Evolutionary conservation across 2,888 invertebrate species (phyloP), one percentile per base, ranked within the genome.

Genomic region (Cataglyphis altisquamis): DNA sequence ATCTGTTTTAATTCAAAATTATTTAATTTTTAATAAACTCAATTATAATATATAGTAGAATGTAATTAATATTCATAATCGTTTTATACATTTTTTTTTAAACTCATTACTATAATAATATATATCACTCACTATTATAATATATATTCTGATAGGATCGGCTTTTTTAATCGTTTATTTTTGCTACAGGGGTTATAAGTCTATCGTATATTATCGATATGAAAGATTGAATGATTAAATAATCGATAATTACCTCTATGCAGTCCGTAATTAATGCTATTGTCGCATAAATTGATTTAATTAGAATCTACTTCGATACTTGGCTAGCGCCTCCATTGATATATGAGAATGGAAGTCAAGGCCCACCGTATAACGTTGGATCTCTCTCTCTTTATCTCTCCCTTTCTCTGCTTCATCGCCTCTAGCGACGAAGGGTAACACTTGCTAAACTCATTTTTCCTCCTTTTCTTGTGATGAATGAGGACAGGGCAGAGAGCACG

Each of bases 331-430:
- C 67, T 39, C 48, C 55, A 64, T 74, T 70, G 84, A 84, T 63
- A 57, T 75, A 75, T 75, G 84, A 63, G 75, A 84, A 84, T 82
- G 75, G 68, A 70, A 83, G 68, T 83, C 36, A 45, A 45, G 48
- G 41, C 62, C 67, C 45, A 48, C 52, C 45, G 8, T 52, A 48
- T 64, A 70, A 63, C 39, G 62, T 82, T 72, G 48, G 52, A 82
- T 63, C 25, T 32, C 32, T 32, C 32, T 36, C 6, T 6, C 36
- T 36, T 6, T 25, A 25, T 36, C 36, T 36, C 36, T 36, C 36
- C 6, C 36, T 36, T 36, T 36, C 36, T 36, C 36, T 45, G 67
- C 52, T 57, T 63, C 48, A 63, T 75, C 64, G 75, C 45, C 4
- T 62, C 15, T 25, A 48, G 55, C 63, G 29, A 84, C 25, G 18